Base-by-base conservation (phyloP, 1,140 invertebrate species). In the Apolygus lucorum region DNA sequence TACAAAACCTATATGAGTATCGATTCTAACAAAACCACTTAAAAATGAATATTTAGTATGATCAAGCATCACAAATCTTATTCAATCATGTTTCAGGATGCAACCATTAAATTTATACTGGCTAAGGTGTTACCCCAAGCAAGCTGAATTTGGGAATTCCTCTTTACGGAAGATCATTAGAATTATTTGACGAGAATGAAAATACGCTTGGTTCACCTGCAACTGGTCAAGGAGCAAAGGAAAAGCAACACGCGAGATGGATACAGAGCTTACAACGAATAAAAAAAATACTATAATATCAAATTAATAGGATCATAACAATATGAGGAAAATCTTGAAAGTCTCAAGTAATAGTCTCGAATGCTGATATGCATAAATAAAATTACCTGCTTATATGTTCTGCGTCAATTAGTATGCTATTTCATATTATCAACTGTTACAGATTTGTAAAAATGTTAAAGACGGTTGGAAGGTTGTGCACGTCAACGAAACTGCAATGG, bases 131-230 rank as follows among this genome's bases (percentile, higher is more conserved):
- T 0, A 86, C 88, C 2, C 80, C 86, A 0, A 84, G 86, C 24
- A 94, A 90, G 73, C 82, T 95, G 13, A 85, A 93, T 0, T 88
- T 95, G 86, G 93, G 92, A 63, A 90, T 95, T 83, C 92, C 92
- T 1, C 76, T 92, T 8, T 96, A 95, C 76, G 93, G 92, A 0
- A 90, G 93, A 76, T 86, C 90, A 1, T 95, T 94, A 75, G 86
- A 86, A 0, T 77, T 91, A 22, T 78, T 79, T 29, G 80, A 81
- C 74, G 76, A 79, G 11, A 81, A 78, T 22, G 82, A 85, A 22
- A 84, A 86, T 73, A 88, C 85, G 0, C 76, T 94, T 1, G 90
- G 91, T 75, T 82, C 87, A 0, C 86, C 86, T 22, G 89, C 91
- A 0, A 83, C 86, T 28, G 85, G 86, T 17, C 85, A 87, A 26